These are phyloP conservation scores for Zonotrichia leucophrys DNA, from an alignment of 2,113 vertebrate species.

Conservation along the genomic window DNA sequence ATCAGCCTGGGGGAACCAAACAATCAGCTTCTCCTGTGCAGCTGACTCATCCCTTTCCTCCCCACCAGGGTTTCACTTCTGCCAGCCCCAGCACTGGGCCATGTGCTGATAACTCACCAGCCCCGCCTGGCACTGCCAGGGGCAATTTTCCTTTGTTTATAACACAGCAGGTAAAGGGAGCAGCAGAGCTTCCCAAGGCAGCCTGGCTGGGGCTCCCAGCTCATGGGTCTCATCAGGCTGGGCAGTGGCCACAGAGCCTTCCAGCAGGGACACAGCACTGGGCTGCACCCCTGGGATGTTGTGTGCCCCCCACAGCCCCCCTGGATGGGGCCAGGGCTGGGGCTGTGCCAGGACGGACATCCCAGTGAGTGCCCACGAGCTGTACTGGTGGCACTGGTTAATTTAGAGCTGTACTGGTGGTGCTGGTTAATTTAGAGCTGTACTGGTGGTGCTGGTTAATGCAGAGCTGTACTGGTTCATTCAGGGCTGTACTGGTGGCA, in stretches of 20 bases:
- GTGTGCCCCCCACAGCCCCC: neutral
- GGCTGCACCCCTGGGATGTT: too few species aligned
- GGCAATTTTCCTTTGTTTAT: neutral
- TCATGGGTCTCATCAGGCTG: neutral
- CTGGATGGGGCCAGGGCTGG: fast-evolving
- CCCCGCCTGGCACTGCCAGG: neutral
- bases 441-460: too few species aligned
- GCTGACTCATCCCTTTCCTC: neutral
- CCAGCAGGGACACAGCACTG: fast-evolving
- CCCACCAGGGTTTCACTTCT: neutral
- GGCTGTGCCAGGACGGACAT: fast-evolving
- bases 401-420: too few species aligned
- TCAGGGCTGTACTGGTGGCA: too few species aligned
- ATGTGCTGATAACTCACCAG: neutral
- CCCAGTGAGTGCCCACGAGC: neutral
- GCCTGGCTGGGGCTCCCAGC: neutral
- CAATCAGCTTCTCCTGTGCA: neutral
- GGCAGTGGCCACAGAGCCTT: fast-evolving
- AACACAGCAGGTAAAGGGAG: neutral
- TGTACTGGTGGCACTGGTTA: neutral
- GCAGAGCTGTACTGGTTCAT: too few species aligned
- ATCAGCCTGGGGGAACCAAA: neutral
- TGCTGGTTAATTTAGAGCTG: too few species aligned
- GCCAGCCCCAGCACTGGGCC: neutral
- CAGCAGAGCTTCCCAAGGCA: neutral